A percentile compares a stretch with the other conserved stretches of the same genome.
These are phyloP conservation scores for Sitophilus oryzae DNA, from an alignment of 1,140 invertebrate species.

Conservation along the genomic window DNA sequence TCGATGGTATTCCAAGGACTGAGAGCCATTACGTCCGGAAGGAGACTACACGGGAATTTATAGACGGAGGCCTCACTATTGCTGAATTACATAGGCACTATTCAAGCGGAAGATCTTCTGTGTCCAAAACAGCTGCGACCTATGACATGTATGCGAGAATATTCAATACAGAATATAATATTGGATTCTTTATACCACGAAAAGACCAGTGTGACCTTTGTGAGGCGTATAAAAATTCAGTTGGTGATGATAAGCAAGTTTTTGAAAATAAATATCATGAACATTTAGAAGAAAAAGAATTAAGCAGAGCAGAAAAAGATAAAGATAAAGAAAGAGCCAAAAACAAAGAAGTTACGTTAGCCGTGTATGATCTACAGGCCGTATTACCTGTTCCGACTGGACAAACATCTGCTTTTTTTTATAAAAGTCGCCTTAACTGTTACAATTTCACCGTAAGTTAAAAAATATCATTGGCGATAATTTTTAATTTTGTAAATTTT, in stretches of 20 bases:
- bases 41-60: slow-evolving; percentile 34
- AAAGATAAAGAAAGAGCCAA: slow-evolving; percentile 29
- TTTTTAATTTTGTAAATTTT: too few species aligned
- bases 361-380: too few species aligned
- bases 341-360: too few species aligned
- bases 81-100: slow-evolving; percentile 37
- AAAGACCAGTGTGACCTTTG: slow-evolving; percentile 43
- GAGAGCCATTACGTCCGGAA: slow-evolving; percentile 39
- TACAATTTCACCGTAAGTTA: too few species aligned
- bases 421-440: too few species aligned
- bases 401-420: too few species aligned
- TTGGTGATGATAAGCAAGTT: neutral
- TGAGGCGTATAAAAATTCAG: slow-evolving; percentile 33
- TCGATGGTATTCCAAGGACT: slow-evolving; percentile 36
- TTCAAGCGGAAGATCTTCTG: slow-evolving; percentile 25
- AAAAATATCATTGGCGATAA: too few species aligned
- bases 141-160: slow-evolving; percentile 37
- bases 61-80: slow-evolving; percentile 37
- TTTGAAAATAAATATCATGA: slow-evolving; percentile 18
- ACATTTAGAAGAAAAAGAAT: slow-evolving; percentile 33
- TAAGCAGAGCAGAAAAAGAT: slow-evolving; percentile 28
- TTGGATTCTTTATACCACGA: slow-evolving; percentile 42
- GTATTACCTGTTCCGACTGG: too few species aligned
- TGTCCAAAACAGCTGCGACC: slow-evolving; percentile 25
- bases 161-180: slow-evolving; percentile 40